Conservation (phyloP, 1,140 invertebrate species). For the Camponotus vicinus region DNA sequence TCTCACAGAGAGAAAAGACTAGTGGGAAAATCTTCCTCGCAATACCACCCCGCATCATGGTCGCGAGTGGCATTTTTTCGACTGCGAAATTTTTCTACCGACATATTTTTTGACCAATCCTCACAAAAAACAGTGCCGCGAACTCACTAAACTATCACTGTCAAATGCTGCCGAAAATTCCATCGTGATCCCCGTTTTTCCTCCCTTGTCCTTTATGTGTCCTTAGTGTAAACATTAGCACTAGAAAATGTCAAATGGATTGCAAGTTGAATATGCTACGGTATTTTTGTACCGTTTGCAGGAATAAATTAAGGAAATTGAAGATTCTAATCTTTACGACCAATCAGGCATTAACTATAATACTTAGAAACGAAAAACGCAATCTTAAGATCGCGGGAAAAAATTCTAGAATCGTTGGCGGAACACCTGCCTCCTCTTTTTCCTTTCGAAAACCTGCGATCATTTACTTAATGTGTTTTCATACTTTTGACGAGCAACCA, state of each 20-base stretch:
- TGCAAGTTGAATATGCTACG: constrained; percentile 67
- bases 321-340: constrained; percentile 64
- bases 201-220: constrained; percentile 17
- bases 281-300: constrained; percentile 53
- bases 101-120: constrained; percentile 36
- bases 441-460: constrained; percentile 21
- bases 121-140: constrained; percentile 9
- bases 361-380: constrained; percentile 49
- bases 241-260: constrained; percentile 42
- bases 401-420: not conserved
- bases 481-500: constrained; percentile 65
- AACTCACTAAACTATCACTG: constrained; percentile 61
- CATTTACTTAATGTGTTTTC: constrained; percentile 64
- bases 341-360: constrained; percentile 66
- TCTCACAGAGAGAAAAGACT: constrained; percentile 16
- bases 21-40: not conserved
- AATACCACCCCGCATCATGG: not conserved
- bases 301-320: constrained; percentile 9
- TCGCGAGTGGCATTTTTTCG: constrained; percentile 33
- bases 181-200: constrained; percentile 16
- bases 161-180: constrained; percentile 68
- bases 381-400: not conserved
- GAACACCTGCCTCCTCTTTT: not conserved
- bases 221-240: constrained; percentile 26
- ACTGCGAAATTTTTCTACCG: constrained; percentile 53